These are phyloP conservation scores for Aurelia sp. DNA, from an alignment of 30 jellyfish, hydroid and myxozoan species.

Conservation along the genomic window DNA sequence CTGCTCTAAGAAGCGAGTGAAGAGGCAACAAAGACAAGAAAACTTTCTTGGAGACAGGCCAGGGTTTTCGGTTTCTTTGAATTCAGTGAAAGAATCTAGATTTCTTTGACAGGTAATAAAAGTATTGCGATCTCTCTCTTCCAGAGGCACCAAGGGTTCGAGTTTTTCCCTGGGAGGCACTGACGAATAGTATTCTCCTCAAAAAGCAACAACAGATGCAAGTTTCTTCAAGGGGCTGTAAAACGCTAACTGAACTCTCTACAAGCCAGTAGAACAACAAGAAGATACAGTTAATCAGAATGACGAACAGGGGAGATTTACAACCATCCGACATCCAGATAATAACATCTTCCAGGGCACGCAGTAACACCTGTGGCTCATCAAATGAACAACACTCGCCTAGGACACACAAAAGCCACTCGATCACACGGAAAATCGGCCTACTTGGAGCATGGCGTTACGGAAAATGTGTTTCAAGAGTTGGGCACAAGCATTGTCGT, in stretches of 20 bases:
- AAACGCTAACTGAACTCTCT: background rate
- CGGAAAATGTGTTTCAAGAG: slow-evolving; percentile 52
- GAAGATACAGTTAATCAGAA: background rate
- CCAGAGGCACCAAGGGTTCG: too few species aligned
- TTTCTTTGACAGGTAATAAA: too few species aligned
- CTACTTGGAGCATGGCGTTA: slow-evolving; percentile 69
- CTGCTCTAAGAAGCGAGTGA: too few species aligned
- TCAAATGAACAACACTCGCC: slow-evolving; percentile 23
- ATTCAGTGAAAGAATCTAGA: too few species aligned
- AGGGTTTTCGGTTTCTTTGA: too few species aligned
- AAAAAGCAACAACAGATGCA: background rate
- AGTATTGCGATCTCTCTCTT: too few species aligned
- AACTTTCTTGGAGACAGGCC: too few species aligned
- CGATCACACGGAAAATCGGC: slow-evolving; percentile 14
- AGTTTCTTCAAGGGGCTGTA: background rate
- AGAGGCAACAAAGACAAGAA: too few species aligned
- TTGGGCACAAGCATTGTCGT: slow-evolving; percentile 16
- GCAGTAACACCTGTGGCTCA: slow-evolving; percentile 24
- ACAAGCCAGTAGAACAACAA: too few species aligned
- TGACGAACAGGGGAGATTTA: slow-evolving; percentile 47
- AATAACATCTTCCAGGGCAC: slow-evolving; percentile 16
- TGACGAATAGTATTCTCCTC: too few species aligned
- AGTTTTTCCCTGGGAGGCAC: too few species aligned
- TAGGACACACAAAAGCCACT: slow-evolving; percentile 3
- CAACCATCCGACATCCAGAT: slow-evolving; percentile 5